Conservation (phyloP, 2,113 vertebrate genomes). For the Orthonyx spaldingii region DNA sequence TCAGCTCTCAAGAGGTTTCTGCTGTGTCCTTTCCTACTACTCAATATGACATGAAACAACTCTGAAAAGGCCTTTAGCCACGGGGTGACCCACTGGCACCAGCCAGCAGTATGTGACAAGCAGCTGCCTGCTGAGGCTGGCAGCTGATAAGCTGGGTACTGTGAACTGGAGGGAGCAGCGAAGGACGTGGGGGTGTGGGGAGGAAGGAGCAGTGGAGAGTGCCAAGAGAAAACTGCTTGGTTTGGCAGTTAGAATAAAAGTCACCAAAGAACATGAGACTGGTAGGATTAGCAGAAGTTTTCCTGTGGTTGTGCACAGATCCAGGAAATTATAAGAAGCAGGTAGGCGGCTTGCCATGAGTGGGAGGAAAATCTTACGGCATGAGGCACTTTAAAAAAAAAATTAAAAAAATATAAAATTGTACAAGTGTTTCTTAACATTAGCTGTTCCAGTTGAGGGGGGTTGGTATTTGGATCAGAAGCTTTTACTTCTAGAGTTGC, state of each 20-base stretch:
- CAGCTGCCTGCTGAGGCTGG: not conserved
- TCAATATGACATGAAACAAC: not conserved
- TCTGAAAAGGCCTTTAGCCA: not conserved
- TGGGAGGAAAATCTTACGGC: conserved; percentile 63
- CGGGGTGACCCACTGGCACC: not conserved
- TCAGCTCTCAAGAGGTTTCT: not conserved
- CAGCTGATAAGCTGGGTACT: conserved; percentile 27
- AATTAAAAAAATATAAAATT: not conserved
- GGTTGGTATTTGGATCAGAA: conserved; percentile 25
- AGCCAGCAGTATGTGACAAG: not conserved
- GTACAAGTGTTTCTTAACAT: conserved; percentile 39
- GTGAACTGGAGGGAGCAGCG: not conserved
- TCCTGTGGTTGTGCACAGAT: conserved; percentile 57
- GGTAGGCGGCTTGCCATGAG: conserved; percentile 60
- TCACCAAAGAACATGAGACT: conserved; percentile 62
- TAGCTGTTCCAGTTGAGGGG: conserved; percentile 7
- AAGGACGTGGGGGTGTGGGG: not conserved
- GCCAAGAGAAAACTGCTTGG: conserved; percentile 63
- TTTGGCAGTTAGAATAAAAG: conserved; percentile 63
- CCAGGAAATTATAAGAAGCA: conserved; percentile 68
- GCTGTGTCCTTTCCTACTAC: not conserved
- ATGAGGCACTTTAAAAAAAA: conserved; percentile 20
- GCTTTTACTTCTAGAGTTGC: conserved; percentile 13
- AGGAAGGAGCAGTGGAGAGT: not conserved
- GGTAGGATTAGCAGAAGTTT: conserved; percentile 65